phyloP scores from a whole-genome alignment of 2,888 invertebrate genomes.

The Chironomus tentans region DNA sequence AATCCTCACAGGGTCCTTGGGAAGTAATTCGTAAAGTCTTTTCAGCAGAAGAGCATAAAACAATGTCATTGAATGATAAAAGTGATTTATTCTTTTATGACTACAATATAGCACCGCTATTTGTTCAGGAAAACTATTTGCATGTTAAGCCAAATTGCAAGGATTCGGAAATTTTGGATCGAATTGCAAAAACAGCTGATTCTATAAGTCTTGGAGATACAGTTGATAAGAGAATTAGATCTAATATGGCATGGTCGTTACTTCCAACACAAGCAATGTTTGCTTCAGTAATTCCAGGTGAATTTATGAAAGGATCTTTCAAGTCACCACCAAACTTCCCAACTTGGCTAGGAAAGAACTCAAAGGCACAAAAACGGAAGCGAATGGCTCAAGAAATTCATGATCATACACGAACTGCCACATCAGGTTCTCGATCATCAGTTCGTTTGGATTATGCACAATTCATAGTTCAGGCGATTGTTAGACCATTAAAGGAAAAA shows the following conservation, averaged over 20 bases:
- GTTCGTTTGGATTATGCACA: conserved; percentile 84
- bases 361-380: conserved; percentile 69
- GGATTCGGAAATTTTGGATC: conserved; percentile 53
- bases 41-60: conserved; percentile 64
- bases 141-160: conserved; percentile 61
- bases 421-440: conserved; percentile 70
- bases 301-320: conserved; percentile 70
- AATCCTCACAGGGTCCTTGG: conserved; percentile 68
- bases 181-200: conserved; percentile 73
- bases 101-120: conserved; percentile 90
- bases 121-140: conserved; percentile 96
- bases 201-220: conserved; percentile 78
- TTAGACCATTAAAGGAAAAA: conserved; percentile 61
- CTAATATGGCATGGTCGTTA: conserved; percentile 75
- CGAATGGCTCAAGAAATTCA: conserved; percentile 76
- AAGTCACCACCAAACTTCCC: conserved; percentile 82
- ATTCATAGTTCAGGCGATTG: conserved; percentile 63
- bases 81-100: conserved; percentile 93
- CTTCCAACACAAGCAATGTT: conserved; percentile 81
- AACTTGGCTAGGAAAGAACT: conserved; percentile 93
- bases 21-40: conserved; percentile 88
- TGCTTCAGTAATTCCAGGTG: conserved; percentile 84
- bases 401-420: conserved; percentile 74
- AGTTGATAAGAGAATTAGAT: conserved; percentile 71
- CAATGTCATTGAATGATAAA: conserved; percentile 71